Conservation (phyloP, 2,113 vertebrate species). For the Edolisoma coerulescens region DNA sequence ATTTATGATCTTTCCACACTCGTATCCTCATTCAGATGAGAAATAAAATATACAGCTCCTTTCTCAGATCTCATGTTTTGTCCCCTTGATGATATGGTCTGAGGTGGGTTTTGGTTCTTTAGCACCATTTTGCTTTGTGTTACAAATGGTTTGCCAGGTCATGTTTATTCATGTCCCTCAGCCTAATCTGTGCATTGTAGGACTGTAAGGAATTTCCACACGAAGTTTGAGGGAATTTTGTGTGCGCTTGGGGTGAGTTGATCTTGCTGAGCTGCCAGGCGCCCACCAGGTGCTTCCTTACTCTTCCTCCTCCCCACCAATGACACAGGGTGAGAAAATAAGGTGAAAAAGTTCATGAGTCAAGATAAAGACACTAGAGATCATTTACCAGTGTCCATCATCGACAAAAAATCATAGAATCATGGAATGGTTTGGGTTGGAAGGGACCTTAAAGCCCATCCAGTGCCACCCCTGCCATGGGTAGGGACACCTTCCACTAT, state of each 20-base stretch:
- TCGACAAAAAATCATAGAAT: neutral
- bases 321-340: neutral
- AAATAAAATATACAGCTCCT: neutral
- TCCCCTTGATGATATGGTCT: neutral
- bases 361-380: neutral
- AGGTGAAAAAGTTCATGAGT: neutral
- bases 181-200: too few relatives aligned
- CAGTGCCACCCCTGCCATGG: too few relatives aligned
- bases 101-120: neutral
- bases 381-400: neutral
- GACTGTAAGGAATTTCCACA: neutral
- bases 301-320: rapidly evolving
- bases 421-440: neutral
- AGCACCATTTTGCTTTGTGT: neutral
- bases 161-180: neutral
- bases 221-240: rapidly evolving
- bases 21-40: neutral
- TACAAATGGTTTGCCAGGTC: neutral
- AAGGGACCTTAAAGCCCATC: neutral
- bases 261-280: neutral
- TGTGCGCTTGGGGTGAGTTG: neutral
- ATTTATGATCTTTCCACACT: neutral
- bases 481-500: rapidly evolving
- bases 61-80: neutral
- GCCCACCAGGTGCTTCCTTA: neutral